phyloP scores from a whole-genome alignment of 1,140 invertebrate genomes.

The Sarcophaga bullata region DNA sequence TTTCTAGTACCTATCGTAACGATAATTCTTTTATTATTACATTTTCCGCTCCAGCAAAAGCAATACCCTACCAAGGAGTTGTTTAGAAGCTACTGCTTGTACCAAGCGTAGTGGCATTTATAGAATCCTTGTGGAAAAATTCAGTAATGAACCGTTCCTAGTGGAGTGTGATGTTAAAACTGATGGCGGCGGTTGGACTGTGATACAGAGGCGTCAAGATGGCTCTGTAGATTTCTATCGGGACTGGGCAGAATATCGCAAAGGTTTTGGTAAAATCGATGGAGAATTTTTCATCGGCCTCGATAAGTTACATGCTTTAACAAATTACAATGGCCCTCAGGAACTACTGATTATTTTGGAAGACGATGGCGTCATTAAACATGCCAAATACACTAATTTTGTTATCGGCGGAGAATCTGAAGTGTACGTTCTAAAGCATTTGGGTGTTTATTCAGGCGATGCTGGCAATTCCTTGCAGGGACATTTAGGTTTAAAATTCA shows the following conservation, averaged over 20 bases:
- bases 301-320: slow-evolving; percentile 68
- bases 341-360: slow-evolving; percentile 73
- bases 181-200: slow-evolving; percentile 67
- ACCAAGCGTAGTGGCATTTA: slow-evolving; percentile 17
- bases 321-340: slow-evolving; percentile 70
- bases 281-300: slow-evolving; percentile 73
- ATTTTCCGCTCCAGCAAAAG: neutral
- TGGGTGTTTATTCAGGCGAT: slow-evolving; percentile 74
- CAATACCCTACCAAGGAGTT: neutral
- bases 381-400: slow-evolving; percentile 74
- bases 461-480: slow-evolving; percentile 75
- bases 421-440: slow-evolving; percentile 72
- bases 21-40: no score
- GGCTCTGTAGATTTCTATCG: slow-evolving; percentile 72
- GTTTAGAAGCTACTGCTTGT: neutral
- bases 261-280: slow-evolving; percentile 71
- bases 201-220: slow-evolving; percentile 71
- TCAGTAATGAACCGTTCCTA: neutral
- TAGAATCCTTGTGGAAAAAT: neutral
- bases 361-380: slow-evolving; percentile 67
- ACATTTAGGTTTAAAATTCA: slow-evolving; percentile 76
- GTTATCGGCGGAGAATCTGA: slow-evolving; percentile 72
- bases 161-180: slow-evolving; percentile 27
- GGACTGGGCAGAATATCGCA: slow-evolving; percentile 71
- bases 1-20: neutral